phyloP scores from a whole-genome alignment of 2,797 vertebrate genomes.

The Anomalospiza imberbis region DNA sequence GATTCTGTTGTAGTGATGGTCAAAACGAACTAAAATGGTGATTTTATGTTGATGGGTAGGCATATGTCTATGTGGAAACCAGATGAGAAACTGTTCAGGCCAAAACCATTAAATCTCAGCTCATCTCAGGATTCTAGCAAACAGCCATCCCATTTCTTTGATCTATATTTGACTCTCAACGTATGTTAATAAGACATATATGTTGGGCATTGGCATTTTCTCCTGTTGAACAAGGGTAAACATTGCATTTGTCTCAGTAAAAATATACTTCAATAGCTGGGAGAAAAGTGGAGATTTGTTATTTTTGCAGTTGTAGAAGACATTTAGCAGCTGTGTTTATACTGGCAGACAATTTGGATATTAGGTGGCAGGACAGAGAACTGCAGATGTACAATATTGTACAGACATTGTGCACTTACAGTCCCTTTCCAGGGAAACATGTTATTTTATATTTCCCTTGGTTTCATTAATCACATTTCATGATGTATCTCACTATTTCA shows the following conservation, averaged over 20 bases:
- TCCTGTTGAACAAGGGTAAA: conserved; percentile 33
- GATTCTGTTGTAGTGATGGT: neutral
- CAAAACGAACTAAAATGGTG: neutral
- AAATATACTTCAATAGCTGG: conserved; percentile 58
- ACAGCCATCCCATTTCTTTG: neutral
- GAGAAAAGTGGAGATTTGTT: conserved; percentile 71
- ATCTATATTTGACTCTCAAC: neutral
- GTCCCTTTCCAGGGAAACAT: conserved; percentile 61
- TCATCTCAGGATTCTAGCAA: neutral
- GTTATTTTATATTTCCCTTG: conserved; percentile 72
- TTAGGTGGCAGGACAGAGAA: conserved; percentile 77
- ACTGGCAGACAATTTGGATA: conserved; percentile 76
- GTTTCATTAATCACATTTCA: conserved; percentile 74
- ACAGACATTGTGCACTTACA: conserved; percentile 68
- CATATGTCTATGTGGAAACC: neutral
- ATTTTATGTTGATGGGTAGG: neutral
- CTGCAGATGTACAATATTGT: conserved; percentile 76
- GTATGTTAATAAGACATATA: neutral
- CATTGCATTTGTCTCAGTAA: conserved; percentile 41
- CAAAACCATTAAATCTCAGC: neutral
- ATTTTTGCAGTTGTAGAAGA: conserved; percentile 74
- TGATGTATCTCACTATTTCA: conserved; percentile 49
- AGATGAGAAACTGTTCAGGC: conserved; percentile 12
- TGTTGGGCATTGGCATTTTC: neutral
- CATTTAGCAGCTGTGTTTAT: conserved; percentile 87